These are phyloP conservation scores for Anser brachyrhynchus DNA, from an alignment of 2,113 vertebrate genomes.

Conservation along the genomic window DNA sequence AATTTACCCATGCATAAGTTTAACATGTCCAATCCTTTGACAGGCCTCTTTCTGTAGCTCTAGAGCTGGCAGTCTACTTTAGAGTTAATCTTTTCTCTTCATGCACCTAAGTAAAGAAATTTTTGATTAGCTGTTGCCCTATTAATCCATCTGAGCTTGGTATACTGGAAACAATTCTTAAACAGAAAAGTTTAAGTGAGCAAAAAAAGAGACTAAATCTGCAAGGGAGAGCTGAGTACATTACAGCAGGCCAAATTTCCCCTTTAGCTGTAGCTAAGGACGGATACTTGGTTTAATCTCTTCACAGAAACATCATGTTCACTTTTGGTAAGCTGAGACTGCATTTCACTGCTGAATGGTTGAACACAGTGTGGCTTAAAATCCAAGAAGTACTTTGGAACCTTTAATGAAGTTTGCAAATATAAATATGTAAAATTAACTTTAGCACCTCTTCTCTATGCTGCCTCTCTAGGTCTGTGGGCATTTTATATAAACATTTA, in stretches of 20 bases:
- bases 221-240: accelerated
- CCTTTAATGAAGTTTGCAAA: neutral
- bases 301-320: neutral
- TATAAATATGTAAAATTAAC: neutral
- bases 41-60: neutral
- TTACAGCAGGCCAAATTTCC: neutral
- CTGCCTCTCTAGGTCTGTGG: neutral
- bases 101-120: neutral
- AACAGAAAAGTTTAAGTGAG: neutral
- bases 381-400: neutral
- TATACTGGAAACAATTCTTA: neutral
- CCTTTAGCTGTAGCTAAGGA: neutral
- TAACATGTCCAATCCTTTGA: neutral
- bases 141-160: neutral
- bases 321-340: neutral
- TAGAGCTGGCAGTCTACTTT: neutral
- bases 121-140: neutral
- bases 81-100: neutral
- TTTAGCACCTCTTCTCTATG: neutral
- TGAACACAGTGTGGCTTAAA: neutral
- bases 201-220: neutral
- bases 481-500: neutral
- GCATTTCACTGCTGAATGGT: neutral
- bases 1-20: neutral
- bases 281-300: neutral